Conservation (phyloP, 2,113 vertebrate species). For the Lynx canadensis region DNA sequence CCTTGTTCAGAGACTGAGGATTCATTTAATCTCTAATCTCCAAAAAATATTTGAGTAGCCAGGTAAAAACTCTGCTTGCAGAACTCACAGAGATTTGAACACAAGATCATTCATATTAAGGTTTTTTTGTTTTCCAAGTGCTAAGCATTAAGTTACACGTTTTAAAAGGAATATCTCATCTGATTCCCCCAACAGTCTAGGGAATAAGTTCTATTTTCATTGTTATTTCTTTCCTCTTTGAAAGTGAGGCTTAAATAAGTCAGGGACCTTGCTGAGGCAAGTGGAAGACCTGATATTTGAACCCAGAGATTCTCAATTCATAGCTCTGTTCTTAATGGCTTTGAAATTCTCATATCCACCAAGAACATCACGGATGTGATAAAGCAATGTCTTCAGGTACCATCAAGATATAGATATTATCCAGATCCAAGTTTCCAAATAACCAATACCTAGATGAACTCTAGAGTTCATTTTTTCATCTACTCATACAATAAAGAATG, state of each 20-base stretch:
- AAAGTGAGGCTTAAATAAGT: not conserved
- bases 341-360: not conserved
- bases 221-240: not conserved
- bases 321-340: not conserved
- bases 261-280: not conserved
- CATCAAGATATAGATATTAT: not conserved
- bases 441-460: not conserved
- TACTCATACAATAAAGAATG: not conserved
- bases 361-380: not conserved
- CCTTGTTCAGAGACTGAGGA: not conserved
- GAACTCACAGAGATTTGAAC: slow-evolving; percentile 17
- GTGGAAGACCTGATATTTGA: slow-evolving; percentile 11
- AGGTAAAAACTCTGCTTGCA: slow-evolving; percentile 11
- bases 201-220: not conserved
- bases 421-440: slow-evolving; percentile 14
- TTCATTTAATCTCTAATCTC: slow-evolving; percentile 9
- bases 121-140: not conserved
- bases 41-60: not conserved
- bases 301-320: not conserved
- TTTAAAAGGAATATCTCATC: not conserved
- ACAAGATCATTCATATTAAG: not conserved
- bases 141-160: not conserved
- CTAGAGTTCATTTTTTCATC: not conserved
- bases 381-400: not conserved
- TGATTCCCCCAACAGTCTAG: not conserved